Percentiles rank a stretch among this genome's conserved stretches.
phyloP scores from a whole-genome alignment of 2,797 vertebrate genomes.

The Galagoides demidoff region DNA sequence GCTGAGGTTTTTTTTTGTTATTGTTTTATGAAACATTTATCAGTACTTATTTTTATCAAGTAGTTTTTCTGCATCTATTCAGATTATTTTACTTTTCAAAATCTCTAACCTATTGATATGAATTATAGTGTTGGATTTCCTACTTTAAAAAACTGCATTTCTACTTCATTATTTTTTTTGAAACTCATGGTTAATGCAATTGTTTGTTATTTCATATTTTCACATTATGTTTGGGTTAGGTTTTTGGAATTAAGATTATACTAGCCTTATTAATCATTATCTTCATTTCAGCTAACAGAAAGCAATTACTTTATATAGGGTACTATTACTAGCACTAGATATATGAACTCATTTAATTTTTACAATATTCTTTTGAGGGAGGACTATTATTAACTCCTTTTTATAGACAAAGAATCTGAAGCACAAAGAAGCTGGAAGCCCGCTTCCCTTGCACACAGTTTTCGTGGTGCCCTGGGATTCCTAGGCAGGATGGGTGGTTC shows the following conservation, averaged over 20 bases:
- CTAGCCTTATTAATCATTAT: neutral
- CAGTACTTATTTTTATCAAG: neutral
- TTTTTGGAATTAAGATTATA: neutral
- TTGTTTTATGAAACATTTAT: neutral
- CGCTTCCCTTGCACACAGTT: neutral
- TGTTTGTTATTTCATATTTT: neutral
- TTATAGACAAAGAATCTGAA: neutral
- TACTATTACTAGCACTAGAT: neutral
- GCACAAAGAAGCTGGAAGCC: neutral
- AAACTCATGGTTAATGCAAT: neutral
- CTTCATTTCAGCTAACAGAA: neutral
- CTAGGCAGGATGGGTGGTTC: neutral
- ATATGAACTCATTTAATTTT: neutral
- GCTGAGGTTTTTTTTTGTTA: neutral
- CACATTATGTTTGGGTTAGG: neutral
- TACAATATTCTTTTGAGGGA: neutral
- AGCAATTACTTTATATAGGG: neutral
- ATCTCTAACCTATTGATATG: neutral
- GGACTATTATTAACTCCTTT: neutral
- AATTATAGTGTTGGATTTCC: slow-evolving; percentile 10
- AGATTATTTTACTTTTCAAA: neutral
- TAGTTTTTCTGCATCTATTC: neutral
- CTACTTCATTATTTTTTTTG: neutral
- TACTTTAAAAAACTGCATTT: neutral
- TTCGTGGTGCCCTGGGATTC: neutral